Evolutionary conservation across 1,140 invertebrate species (phyloP), one percentile per base, ranked within the genome.

Genomic region (Zaprionus ornatus): DNA sequence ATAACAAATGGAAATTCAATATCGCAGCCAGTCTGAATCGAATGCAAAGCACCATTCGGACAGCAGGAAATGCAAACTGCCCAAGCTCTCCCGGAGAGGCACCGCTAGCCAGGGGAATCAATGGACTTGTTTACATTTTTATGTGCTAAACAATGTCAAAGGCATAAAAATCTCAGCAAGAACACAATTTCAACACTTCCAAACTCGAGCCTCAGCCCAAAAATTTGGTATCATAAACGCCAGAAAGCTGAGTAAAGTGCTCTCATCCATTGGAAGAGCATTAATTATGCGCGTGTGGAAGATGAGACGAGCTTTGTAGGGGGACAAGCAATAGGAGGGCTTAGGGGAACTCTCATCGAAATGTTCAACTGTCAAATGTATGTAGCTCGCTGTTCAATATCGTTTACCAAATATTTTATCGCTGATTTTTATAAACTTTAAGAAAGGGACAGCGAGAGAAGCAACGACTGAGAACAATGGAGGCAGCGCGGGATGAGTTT

Each of bases 121-220:
- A 82, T 79, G 68, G 83, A 79, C 62, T 82, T 87, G 79, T 85
- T 81, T 81, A 85, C 82, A 78, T 80, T 85, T 80, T 85, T 72
- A 72, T 69, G 64, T 60, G 23, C 29, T 54, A 52, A 74, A 81
- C 78, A 81, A 71, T 59, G 75, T 68, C 40, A 54, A 69, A 64
- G 66, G 1, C 13, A 80, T 82, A 65, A 82, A 86, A 82, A 71
- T 70, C 76, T 64, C 72, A 73, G 79, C 75, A 45, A 82, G 83
- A 79, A 86, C 82, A 76, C 62, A 80, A 74, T 86, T 82, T 87
- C 79, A 80, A 87, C 83, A 87, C 83, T 86, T 86, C 65, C 79
- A 86, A 42, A 37, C 23, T 56, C 21, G 10, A 57, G 29, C 7
- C 50, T 9, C 25, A 37, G 13, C 40, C 13, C 45, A 55, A 80